Percentiles rank a stretch among this genome's conserved stretches.
Conservation (phyloP, 2,113 vertebrate genomes). For the Saimiri boliviensis region DNA sequence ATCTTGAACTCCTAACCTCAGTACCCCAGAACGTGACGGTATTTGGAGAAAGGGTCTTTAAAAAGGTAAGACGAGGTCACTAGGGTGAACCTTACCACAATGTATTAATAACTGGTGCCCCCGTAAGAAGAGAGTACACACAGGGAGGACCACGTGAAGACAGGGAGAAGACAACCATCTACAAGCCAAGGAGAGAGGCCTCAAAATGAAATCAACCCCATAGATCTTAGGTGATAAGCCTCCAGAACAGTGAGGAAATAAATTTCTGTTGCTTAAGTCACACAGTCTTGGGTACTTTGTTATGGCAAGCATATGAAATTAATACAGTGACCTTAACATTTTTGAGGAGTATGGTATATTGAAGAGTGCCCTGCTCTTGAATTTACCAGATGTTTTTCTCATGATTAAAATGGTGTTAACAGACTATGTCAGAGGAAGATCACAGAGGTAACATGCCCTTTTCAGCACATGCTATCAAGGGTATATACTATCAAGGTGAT, state of each 20-base stretch:
- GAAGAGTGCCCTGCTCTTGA: not conserved
- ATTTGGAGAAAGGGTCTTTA: not conserved
- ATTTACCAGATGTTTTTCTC: slow-evolving; percentile 19
- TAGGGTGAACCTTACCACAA: not conserved
- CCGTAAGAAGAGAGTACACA: not conserved
- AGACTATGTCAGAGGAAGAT: not conserved
- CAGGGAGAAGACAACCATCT: not conserved
- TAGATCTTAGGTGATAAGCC: not conserved
- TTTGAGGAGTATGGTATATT: not conserved
- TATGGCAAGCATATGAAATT: not conserved
- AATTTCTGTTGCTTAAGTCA: slow-evolving; percentile 6
- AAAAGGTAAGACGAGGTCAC: slow-evolving; percentile 13
- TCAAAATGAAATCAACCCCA: not conserved
- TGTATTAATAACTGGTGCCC: not conserved
- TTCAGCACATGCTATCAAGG: not conserved
- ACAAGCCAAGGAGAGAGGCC: not conserved
- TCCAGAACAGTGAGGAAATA: not conserved
- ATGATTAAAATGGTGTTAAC: not conserved
- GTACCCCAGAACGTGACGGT: not conserved
- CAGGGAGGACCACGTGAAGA: not conserved
- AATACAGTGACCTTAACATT: not conserved
- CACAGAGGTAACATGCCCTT: not conserved
- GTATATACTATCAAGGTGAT: not conserved
- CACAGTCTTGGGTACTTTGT: not conserved
- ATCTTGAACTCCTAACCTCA: not conserved